phyloP scores from a whole-genome alignment of 2,888 invertebrate species.

The Ennomos quercinarius region DNA sequence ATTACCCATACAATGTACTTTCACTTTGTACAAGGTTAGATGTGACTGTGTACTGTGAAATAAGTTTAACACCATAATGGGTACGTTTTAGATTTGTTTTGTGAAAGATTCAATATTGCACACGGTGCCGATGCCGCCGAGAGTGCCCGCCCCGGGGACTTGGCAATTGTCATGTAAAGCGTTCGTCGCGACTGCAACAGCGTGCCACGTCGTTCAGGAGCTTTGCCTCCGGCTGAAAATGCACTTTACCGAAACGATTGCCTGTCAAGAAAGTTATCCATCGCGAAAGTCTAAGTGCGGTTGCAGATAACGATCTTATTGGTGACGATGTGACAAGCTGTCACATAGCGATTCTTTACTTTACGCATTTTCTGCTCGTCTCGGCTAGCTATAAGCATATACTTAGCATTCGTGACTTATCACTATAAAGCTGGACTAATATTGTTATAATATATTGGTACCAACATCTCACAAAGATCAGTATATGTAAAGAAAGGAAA shows the following conservation, averaged over 20 bases:
- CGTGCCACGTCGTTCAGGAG: conserved; percentile 59
- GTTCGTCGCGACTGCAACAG: conserved; percentile 62
- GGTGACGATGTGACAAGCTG: conserved; percentile 53
- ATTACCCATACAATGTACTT: conserved; percentile 51
- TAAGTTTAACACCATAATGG: conserved; percentile 21
- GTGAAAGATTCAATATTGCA: conserved; percentile 52
- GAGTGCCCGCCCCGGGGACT: conserved; percentile 67
- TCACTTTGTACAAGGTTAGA: conserved; percentile 42
- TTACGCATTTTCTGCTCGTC: conserved; percentile 50
- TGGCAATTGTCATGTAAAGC: conserved; percentile 82
- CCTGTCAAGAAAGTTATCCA: conserved; percentile 75
- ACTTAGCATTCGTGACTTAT: too few species aligned
- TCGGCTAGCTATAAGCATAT: conserved; percentile 15
- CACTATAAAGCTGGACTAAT: too few species aligned
- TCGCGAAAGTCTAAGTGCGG: conserved; percentile 65
- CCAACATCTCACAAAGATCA: too few species aligned
- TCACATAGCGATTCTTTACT: conserved; percentile 41
- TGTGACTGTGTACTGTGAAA: conserved; percentile 19
- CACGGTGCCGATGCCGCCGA: conserved; percentile 56
- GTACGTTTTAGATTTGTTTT: conserved; percentile 32
- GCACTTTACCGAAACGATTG: conserved; percentile 81
- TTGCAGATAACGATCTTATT: conserved; percentile 70
- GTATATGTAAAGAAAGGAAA: too few species aligned
- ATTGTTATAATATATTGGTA: too few species aligned
- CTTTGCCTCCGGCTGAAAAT: conserved; percentile 78